Evolutionary conservation across 2,888 invertebrate species (phyloP).

Genomic region (Drosophila lutescens): DNA sequence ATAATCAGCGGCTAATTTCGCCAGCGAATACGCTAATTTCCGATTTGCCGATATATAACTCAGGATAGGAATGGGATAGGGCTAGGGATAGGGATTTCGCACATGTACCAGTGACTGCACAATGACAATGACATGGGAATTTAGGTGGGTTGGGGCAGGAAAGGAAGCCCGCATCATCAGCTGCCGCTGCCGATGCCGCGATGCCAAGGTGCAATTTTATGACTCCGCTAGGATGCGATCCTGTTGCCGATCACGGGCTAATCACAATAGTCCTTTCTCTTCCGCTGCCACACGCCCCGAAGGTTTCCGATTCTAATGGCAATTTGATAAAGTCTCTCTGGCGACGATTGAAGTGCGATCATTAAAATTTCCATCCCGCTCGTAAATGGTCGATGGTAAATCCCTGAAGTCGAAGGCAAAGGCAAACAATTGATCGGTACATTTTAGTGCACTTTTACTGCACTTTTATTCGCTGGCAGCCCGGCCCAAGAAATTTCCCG

Average conservation of each 20-base stretch:
- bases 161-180: conserved; percentile 32
- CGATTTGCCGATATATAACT: conserved; percentile 1
- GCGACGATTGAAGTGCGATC: conserved; percentile 20
- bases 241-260: conserved; percentile 27
- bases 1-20: conserved; percentile 39
- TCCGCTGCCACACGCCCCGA: conserved; percentile 32
- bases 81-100: conserved; percentile 6
- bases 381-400: conserved; percentile 27
- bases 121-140: conserved; percentile 32
- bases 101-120: conserved; percentile 22
- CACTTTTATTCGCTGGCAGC: conserved; percentile 7
- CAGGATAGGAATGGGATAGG: not conserved
- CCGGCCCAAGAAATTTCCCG: conserved; percentile 2
- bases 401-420: conserved; percentile 10
- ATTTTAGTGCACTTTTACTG: conserved; percentile 3
- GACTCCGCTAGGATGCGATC: conserved; percentile 17
- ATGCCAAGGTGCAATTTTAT: conserved; percentile 39
- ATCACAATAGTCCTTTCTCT: conserved; percentile 24
- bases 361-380: conserved; percentile 25
- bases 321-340: conserved; percentile 33
- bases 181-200: conserved; percentile 17
- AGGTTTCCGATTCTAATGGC: conserved; percentile 30
- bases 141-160: not conserved
- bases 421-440: conserved; percentile 3
- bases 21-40: conserved; percentile 37